A percentile compares a stretch with the other conserved stretches of the same genome.
phyloP scores from a whole-genome alignment of 2,888 invertebrate genomes.

The Adelphocoris suturalis region DNA sequence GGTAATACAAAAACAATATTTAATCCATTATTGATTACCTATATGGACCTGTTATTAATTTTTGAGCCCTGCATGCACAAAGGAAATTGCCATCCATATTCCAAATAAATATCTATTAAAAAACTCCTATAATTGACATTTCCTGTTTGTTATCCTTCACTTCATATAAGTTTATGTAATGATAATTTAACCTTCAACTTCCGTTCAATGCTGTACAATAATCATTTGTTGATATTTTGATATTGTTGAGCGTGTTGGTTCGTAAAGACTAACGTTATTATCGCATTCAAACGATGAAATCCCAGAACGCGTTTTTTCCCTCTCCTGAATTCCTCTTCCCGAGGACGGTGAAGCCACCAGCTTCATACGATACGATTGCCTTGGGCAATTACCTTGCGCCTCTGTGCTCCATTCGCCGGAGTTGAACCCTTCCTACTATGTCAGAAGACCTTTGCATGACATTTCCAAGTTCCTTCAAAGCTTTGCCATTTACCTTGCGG shows the following conservation, averaged over 20 bases:
- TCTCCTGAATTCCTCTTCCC: neutral
- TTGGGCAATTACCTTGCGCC: conserved; percentile 37
- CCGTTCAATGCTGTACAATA: too few relatives aligned
- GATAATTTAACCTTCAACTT: too few relatives aligned
- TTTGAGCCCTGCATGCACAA: too few relatives aligned
- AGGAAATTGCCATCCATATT: too few relatives aligned
- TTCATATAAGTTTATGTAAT: too few relatives aligned
- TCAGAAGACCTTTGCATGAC: conserved; percentile 42
- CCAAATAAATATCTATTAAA: too few relatives aligned
- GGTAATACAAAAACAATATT: too few relatives aligned
- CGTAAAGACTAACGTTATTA: neutral
- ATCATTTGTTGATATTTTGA: too few relatives aligned
- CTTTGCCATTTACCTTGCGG: conserved; percentile 30
- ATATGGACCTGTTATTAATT: too few relatives aligned
- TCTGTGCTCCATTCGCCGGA: neutral
- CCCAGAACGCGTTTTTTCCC: neutral
- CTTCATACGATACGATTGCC: conserved; percentile 27
- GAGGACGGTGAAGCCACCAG: neutral
- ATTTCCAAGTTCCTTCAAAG: conserved; percentile 28
- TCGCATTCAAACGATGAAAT: neutral
- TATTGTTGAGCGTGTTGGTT: neutral
- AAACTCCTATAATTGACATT: too few relatives aligned
- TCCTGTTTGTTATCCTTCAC: too few relatives aligned
- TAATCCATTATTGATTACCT: too few relatives aligned
- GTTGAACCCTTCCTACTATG: conserved; percentile 17